Evolutionary conservation across 1,140 invertebrate species (phyloP).

Genomic region (Dendroctonus valens): DNA sequence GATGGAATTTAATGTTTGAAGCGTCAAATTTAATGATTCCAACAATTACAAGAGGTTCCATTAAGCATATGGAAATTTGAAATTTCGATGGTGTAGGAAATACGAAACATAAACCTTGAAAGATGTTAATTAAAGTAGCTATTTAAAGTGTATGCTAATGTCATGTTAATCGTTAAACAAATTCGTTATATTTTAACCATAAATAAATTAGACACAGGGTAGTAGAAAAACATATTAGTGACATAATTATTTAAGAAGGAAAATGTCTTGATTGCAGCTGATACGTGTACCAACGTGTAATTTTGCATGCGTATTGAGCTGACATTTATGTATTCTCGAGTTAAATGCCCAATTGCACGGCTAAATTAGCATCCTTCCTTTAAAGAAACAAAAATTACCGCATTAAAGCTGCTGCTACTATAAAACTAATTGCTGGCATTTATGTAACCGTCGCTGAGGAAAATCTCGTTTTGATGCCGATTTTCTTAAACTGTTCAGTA

Average conservation of each 20-base stretch:
- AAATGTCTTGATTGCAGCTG: not conserved
- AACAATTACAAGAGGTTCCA: not conserved
- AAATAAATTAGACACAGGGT: constrained; percentile 1
- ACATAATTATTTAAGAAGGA: not conserved
- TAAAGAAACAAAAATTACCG: not conserved
- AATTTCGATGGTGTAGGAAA: constrained; percentile 16
- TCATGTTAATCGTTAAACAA: constrained; percentile 25
- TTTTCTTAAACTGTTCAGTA: no score
- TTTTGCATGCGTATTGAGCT: constrained; percentile 1
- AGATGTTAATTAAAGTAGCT: constrained; percentile 24
- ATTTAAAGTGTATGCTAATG: constrained; percentile 28
- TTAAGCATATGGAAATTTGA: constrained; percentile 25
- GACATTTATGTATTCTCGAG: not conserved
- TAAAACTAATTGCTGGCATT: no score
- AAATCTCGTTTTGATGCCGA: no score
- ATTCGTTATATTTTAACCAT: constrained; percentile 17
- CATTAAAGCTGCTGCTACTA: not conserved
- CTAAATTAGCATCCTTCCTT: constrained; percentile 8
- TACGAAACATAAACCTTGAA: constrained; percentile 19
- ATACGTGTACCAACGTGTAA: constrained; percentile 4
- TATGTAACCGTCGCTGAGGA: no score
- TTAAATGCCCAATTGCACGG: constrained; percentile 1
- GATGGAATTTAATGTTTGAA: no score
- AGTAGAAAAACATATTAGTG: no score
- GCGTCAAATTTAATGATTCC: no score